Evolutionary conservation across 2,888 invertebrate genomes (phyloP).

Genomic region (Ormyrus nitidulus): DNA sequence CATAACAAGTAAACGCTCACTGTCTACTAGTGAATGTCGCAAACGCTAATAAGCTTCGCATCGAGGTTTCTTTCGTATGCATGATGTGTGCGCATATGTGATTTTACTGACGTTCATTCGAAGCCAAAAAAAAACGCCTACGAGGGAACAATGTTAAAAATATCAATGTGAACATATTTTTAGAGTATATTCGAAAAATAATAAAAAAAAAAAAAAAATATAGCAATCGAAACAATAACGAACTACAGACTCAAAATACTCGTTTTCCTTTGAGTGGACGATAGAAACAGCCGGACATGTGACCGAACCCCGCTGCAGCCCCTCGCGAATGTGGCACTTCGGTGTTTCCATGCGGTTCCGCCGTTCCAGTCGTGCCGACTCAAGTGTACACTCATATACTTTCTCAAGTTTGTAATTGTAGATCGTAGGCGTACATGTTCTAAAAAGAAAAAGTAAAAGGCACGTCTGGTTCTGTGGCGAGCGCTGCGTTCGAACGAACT

Average conservation of each 20-base stretch:
- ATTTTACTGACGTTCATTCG: conserved; percentile 66
- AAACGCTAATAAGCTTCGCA: conserved; percentile 9
- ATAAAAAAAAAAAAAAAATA: conserved; percentile 19
- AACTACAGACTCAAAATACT: conserved; percentile 40
- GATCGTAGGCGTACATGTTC: not conserved
- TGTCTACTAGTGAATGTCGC: conserved; percentile 14
- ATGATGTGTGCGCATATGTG: not conserved
- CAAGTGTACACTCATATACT: not conserved
- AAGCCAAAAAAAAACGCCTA: conserved; percentile 67
- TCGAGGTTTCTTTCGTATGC: not conserved
- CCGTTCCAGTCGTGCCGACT: too few relatives aligned
- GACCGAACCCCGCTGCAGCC: not conserved
- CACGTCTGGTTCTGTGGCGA: not conserved
- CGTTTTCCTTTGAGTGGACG: conserved; percentile 20
- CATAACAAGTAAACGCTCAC: not conserved
- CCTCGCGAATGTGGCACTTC: not conserved
- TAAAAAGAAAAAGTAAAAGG: not conserved
- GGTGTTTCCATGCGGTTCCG: too few relatives aligned
- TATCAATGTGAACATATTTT: conserved; percentile 73
- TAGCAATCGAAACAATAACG: conserved; percentile 23
- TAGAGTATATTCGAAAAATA: conserved; percentile 66
- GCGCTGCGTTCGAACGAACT: not conserved
- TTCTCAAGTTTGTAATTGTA: not conserved
- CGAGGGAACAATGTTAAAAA: conserved; percentile 71
- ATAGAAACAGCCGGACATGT: not conserved